These are phyloP conservation scores for Pentamera pediparva DNA, from an alignment of 53 echinoderm and acorn worm species.

Conservation along the genomic window DNA sequence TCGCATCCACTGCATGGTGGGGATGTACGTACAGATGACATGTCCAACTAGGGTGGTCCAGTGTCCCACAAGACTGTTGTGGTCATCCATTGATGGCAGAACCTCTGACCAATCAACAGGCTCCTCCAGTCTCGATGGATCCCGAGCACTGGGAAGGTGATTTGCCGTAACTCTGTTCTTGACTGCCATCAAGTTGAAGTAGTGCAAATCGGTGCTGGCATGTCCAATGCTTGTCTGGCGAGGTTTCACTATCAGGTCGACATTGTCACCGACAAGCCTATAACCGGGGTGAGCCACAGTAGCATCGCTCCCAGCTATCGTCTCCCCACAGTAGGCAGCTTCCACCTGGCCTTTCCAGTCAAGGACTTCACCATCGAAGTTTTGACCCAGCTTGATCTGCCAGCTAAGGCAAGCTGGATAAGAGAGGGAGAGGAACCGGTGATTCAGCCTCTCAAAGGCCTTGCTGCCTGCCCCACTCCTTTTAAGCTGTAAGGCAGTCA, in stretches of 20 bases:
- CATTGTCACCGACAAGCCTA: conserved; percentile 44
- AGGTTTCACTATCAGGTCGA: conserved; percentile 37
- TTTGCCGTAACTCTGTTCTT: conserved; percentile 35
- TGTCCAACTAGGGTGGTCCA: not conserved
- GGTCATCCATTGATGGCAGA: conserved; percentile 10
- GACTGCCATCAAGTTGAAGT: conserved; percentile 39
- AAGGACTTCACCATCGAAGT: not conserved
- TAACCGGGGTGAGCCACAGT: conserved; percentile 45
- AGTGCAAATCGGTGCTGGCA: conserved; percentile 35
- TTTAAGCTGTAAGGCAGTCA: not conserved
- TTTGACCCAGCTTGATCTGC: not conserved
- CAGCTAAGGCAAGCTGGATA: not conserved
- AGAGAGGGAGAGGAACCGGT: not conserved
- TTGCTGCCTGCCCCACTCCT: not conserved
- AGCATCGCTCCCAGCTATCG: too few relatives aligned
- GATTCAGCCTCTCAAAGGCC: not conserved
- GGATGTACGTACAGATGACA: not conserved
- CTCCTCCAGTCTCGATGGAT: not conserved
- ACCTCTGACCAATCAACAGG: not conserved
- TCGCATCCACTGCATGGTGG: not conserved
- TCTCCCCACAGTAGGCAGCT: too few relatives aligned
- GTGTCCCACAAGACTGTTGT: not conserved
- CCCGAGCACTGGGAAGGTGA: too few relatives aligned
- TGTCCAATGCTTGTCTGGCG: conserved; percentile 30
- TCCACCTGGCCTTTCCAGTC: not conserved